phyloP scores from a whole-genome alignment of 2,113 vertebrate genomes.

The Erythrocebus patas region DNA sequence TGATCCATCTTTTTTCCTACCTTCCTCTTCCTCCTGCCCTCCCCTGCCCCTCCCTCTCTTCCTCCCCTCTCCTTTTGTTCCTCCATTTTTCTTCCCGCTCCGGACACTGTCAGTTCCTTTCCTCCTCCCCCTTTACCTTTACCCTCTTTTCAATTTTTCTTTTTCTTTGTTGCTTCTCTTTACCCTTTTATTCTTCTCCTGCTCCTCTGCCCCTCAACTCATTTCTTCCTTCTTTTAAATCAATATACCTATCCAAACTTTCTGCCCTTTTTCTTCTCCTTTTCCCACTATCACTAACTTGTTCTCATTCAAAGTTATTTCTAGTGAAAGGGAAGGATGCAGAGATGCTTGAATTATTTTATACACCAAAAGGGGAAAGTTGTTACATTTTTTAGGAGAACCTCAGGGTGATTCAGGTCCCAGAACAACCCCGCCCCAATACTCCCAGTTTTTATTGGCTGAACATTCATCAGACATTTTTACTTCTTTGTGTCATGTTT shows the following conservation, averaged over 20 bases:
- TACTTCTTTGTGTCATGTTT: constrained; percentile 3
- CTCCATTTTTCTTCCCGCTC: constrained; percentile 74
- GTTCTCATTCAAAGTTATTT: constrained; percentile 5
- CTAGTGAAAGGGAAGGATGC: background rate
- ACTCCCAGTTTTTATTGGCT: background rate
- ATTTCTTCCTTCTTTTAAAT: background rate
- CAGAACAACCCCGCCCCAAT: background rate
- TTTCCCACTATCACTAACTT: background rate
- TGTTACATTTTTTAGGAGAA: background rate
- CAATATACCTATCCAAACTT: background rate
- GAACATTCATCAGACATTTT: background rate
- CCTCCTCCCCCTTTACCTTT: constrained; percentile 67
- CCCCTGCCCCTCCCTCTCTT: background rate
- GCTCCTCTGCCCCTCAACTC: background rate
- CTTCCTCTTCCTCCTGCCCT: constrained; percentile 66
- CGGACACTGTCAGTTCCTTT: constrained; percentile 70
- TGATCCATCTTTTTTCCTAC: constrained; percentile 17
- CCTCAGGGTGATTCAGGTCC: background rate
- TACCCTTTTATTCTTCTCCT: constrained; percentile 2
- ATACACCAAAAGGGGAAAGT: background rate
- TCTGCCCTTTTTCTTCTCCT: background rate
- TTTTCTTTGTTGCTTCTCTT: constrained; percentile 52
- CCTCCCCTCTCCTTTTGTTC: constrained; percentile 62
- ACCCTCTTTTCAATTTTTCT: constrained; percentile 60
- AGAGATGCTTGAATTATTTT: constrained; percentile 1